Evolutionary conservation across 2,113 vertebrate genomes (phyloP).

Genomic region (Onychostruthus taczanowskii): DNA sequence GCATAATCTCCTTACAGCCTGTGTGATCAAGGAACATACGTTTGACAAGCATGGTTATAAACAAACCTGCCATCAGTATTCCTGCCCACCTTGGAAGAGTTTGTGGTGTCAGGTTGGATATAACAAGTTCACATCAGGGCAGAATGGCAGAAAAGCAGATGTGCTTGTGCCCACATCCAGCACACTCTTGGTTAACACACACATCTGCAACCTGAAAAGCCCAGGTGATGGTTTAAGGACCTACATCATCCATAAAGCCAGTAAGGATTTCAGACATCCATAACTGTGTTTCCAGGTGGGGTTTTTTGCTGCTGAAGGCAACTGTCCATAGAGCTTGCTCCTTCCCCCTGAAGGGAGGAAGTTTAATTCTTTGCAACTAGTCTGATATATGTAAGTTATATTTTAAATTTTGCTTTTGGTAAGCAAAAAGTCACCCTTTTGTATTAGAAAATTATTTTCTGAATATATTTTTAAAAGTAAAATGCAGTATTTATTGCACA

Average conservation of each 20-base stretch:
- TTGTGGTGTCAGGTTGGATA: neutral
- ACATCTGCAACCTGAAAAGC: neutral
- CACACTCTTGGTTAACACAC: neutral
- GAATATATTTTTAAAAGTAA: neutral
- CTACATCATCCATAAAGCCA: neutral
- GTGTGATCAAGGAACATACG: neutral
- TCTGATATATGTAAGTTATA: neutral
- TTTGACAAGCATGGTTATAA: neutral
- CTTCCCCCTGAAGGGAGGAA: neutral
- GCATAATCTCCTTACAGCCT: neutral
- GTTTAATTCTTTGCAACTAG: neutral
- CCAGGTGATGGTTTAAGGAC: neutral
- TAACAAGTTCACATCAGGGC: neutral
- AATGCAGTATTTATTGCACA: neutral
- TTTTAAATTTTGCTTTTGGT: neutral
- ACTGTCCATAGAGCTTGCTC: neutral
- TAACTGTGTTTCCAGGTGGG: neutral
- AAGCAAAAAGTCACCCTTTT: neutral
- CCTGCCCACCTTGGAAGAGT: neutral
- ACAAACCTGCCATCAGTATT: neutral
- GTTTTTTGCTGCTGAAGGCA: neutral
- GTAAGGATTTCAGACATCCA: neutral
- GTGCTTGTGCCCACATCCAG: neutral
- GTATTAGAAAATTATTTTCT: neutral
- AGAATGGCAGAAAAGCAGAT: neutral